Percentiles rank a stretch among this genome's conserved stretches.
Evolutionary conservation across 2,797 vertebrate genomes (phyloP).

Genomic region (Anomalospiza imberbis): DNA sequence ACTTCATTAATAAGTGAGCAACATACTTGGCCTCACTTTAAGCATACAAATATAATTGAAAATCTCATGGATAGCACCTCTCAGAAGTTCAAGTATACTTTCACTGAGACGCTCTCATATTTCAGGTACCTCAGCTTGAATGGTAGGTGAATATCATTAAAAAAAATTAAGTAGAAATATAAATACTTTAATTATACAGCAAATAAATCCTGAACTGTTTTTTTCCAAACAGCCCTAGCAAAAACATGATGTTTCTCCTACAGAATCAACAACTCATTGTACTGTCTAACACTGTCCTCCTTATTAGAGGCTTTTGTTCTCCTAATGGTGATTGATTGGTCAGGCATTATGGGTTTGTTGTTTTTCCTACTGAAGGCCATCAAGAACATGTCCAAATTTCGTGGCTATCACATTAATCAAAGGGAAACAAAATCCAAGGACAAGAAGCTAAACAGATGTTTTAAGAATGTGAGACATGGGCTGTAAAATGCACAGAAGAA

Average conservation of each 20-base stretch:
- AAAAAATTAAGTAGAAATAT: background rate
- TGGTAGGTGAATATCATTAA: background rate
- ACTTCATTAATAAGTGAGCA: slow-evolving; percentile 26
- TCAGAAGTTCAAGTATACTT: slow-evolving; percentile 36
- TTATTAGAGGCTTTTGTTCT: slow-evolving; percentile 65
- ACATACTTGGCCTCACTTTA: slow-evolving; percentile 2
- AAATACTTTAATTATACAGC: background rate
- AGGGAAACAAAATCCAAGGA: slow-evolving; percentile 78
- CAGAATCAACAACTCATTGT: slow-evolving; percentile 75
- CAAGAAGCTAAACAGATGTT: slow-evolving; percentile 58
- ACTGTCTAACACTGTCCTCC: slow-evolving; percentile 60
- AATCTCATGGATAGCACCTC: background rate
- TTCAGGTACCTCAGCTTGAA: background rate
- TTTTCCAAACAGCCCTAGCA: background rate
- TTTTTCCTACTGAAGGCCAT: slow-evolving; percentile 72
- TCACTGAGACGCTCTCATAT: background rate
- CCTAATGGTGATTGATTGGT: slow-evolving; percentile 64
- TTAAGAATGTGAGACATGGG: slow-evolving; percentile 38
- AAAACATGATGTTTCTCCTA: slow-evolving; percentile 71
- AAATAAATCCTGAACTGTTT: background rate
- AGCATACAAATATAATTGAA: background rate
- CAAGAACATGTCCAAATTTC: slow-evolving; percentile 80
- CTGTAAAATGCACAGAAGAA: slow-evolving; percentile 26
- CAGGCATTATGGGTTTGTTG: slow-evolving; percentile 66
- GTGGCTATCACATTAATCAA: slow-evolving; percentile 81